phyloP scores from a whole-genome alignment of 2,797 vertebrate species.

The Pipistrellus kuhlii region DNA sequence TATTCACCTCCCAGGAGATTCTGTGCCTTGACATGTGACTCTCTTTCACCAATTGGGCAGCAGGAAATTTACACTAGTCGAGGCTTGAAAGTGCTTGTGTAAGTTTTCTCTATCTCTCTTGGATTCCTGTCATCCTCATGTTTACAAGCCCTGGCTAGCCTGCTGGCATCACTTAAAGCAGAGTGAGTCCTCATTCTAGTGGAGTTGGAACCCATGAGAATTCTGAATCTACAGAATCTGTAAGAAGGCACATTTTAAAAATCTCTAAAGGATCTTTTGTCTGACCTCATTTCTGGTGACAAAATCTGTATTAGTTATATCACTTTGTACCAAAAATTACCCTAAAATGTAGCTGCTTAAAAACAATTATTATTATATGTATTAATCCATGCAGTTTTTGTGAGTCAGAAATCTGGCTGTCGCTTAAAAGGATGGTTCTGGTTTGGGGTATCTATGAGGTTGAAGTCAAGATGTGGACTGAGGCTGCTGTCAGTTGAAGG shows the following conservation, averaged over 20 bases:
- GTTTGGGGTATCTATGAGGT: neutral
- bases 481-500: neutral
- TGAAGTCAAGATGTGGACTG: neutral
- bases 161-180: neutral
- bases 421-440: neutral
- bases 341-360: neutral
- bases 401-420: neutral
- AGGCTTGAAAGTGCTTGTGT: neutral
- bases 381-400: neutral
- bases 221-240: neutral
- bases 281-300: neutral
- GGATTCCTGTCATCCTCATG: neutral
- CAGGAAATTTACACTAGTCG: neutral
- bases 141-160: neutral
- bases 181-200: neutral
- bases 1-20: neutral
- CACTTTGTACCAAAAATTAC: neutral
- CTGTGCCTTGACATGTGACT: neutral
- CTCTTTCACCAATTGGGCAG: neutral
- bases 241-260: neutral
- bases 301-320: constrained; percentile 42
- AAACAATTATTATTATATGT: neutral
- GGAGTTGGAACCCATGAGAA: neutral
- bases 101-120: neutral
- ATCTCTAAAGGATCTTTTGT: neutral